These are phyloP conservation scores for Phataginus tricuspis DNA, from an alignment of 2,797 vertebrate species.

Conservation along the genomic window DNA sequence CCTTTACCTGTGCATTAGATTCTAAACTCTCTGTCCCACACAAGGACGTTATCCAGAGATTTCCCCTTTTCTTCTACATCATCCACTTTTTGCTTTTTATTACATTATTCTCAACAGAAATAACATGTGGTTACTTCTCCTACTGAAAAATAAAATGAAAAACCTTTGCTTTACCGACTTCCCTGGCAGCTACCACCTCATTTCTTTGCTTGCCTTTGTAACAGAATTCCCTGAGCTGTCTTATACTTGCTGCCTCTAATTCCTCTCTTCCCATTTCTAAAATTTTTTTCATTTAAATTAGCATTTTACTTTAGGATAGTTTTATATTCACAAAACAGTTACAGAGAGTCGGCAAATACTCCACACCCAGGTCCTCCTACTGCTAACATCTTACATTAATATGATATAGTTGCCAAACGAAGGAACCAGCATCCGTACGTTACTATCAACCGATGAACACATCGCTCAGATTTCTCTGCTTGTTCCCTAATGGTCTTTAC, in stretches of 20 bases:
- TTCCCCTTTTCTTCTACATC: neutral
- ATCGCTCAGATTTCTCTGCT: neutral
- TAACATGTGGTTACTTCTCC: neutral
- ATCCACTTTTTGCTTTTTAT: neutral
- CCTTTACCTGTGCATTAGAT: neutral
- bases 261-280: neutral
- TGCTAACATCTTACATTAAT: neutral
- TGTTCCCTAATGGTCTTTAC: neutral
- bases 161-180: neutral
- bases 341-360: neutral
- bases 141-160: neutral
- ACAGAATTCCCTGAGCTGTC: neutral
- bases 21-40: neutral
- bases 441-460: neutral
- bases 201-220: conserved; percentile 2
- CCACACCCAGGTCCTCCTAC: neutral
- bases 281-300: neutral
- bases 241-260: neutral
- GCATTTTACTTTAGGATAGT: neutral
- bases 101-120: neutral
- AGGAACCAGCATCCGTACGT: neutral
- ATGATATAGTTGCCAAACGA: neutral
- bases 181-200: neutral
- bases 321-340: conserved; percentile 11
- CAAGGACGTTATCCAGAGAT: neutral